Conservation (phyloP, 2,113 vertebrate genomes). For the Hypomesus transpacificus region DNA sequence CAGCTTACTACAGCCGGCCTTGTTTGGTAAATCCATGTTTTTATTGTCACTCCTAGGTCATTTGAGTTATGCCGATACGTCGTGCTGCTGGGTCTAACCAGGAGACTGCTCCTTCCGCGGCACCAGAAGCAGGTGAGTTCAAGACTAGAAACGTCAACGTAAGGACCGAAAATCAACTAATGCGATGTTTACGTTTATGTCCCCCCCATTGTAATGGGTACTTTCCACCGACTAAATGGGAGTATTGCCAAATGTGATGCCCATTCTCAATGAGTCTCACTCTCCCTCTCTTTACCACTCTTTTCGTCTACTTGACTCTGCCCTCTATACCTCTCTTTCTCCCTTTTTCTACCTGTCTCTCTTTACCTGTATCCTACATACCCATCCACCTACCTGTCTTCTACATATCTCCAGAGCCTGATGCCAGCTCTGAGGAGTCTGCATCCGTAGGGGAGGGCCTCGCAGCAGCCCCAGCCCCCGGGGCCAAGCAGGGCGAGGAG, state of each 20-base stretch:
- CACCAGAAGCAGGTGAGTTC: conserved; percentile 76
- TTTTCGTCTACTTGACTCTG: no score
- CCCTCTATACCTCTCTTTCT: no score
- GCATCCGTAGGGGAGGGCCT: conserved; percentile 81
- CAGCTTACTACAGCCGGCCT: background rate
- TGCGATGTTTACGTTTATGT: background rate
- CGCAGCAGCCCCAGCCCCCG: conserved; percentile 69
- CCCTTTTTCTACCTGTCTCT: background rate
- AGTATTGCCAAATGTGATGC: no score
- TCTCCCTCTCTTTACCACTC: background rate
- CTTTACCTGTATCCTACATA: background rate
- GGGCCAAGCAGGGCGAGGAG: conserved; percentile 57
- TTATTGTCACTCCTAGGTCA: conserved; percentile 27
- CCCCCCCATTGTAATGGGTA: no score
- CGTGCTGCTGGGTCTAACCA: conserved; percentile 81
- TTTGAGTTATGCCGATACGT: conserved; percentile 87
- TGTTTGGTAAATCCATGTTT: background rate
- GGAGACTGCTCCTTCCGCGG: conserved; percentile 82
- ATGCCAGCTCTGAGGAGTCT: conserved; percentile 83
- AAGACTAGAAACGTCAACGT: background rate
- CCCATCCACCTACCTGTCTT: background rate
- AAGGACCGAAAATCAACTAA: background rate
- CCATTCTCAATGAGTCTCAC: no score
- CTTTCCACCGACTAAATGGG: no score
- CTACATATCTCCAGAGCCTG: conserved; percentile 64